These are phyloP conservation scores for Watsonalla cultraria DNA, from an alignment of 2,888 invertebrate species.

Conservation along the genomic window DNA sequence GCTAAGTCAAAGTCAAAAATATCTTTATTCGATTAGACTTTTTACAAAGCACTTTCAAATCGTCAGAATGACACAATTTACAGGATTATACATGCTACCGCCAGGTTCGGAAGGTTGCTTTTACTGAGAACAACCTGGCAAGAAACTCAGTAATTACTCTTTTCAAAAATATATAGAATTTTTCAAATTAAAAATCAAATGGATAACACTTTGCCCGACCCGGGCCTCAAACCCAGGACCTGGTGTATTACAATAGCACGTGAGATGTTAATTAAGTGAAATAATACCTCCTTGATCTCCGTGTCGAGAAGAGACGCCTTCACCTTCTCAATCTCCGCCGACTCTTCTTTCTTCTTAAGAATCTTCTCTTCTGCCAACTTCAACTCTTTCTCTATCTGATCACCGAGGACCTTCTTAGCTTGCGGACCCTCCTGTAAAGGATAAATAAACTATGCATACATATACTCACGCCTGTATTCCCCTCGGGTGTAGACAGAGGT, in stretches of 20 bases:
- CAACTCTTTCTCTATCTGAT: constrained; percentile 51
- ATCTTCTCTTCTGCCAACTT: constrained; percentile 54
- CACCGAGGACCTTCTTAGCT: constrained; percentile 57
- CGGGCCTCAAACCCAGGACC: too few species aligned
- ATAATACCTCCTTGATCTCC: constrained; percentile 60
- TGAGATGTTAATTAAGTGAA: neutral
- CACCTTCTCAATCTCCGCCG: constrained; percentile 84
- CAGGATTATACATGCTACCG: too few species aligned
- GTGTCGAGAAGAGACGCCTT: constrained; percentile 80
- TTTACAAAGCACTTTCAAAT: too few species aligned
- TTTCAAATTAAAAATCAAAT: too few species aligned
- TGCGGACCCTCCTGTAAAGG: constrained; percentile 52
- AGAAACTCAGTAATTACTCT: too few species aligned
- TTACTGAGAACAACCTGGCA: too few species aligned
- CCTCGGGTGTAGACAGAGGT: too few species aligned
- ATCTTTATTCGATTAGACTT: too few species aligned
- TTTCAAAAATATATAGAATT: too few species aligned
- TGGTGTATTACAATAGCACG: neutral
- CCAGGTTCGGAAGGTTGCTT: too few species aligned
- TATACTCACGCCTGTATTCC: neutral
- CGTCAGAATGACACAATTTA: too few species aligned
- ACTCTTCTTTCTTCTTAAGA: constrained; percentile 48
- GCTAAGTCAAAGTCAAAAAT: neutral
- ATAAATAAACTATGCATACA: neutral
- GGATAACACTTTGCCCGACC: too few species aligned